Conservation (phyloP, 2,113 vertebrate genomes). For the Tricholaema leucomelas region DNA sequence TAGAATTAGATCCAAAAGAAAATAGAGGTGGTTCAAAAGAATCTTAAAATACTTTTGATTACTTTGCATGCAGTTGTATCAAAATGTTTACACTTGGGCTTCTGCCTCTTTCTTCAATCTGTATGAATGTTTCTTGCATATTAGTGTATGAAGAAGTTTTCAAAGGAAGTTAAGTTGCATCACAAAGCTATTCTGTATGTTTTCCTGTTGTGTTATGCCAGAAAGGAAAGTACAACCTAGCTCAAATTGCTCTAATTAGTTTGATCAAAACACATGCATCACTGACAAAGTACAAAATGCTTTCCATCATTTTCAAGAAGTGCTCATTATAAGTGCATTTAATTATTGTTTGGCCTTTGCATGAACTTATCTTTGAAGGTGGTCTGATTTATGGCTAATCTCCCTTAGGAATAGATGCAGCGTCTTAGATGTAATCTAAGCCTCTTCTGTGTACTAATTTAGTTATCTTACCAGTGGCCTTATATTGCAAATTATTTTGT, state of each 20-base stretch:
- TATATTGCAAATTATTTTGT: neutral
- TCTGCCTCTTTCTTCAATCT: neutral
- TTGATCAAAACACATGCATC: neutral
- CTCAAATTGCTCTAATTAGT: neutral
- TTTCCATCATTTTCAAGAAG: neutral
- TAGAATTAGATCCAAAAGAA: neutral
- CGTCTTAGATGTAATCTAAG: neutral
- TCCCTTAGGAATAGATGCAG: neutral
- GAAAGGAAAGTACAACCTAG: neutral
- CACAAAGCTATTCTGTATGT: neutral
- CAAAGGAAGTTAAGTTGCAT: neutral
- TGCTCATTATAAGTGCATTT: neutral
- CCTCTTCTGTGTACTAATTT: neutral
- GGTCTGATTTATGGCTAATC: neutral
- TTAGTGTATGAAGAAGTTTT: neutral
- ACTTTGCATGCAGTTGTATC: neutral
- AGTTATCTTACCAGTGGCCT: neutral
- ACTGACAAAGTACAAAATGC: neutral
- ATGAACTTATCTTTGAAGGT: constrained; percentile 13
- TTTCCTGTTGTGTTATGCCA: neutral
- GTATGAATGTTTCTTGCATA: neutral
- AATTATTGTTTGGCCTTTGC: constrained; percentile 5
- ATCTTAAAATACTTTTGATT: neutral
- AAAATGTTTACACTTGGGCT: neutral
- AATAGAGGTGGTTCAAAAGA: neutral